A percentile compares a stretch with the other conserved stretches of the same genome.
Conservation (phyloP, 2,797 vertebrate genomes). For the Dipus sagitta region DNA sequence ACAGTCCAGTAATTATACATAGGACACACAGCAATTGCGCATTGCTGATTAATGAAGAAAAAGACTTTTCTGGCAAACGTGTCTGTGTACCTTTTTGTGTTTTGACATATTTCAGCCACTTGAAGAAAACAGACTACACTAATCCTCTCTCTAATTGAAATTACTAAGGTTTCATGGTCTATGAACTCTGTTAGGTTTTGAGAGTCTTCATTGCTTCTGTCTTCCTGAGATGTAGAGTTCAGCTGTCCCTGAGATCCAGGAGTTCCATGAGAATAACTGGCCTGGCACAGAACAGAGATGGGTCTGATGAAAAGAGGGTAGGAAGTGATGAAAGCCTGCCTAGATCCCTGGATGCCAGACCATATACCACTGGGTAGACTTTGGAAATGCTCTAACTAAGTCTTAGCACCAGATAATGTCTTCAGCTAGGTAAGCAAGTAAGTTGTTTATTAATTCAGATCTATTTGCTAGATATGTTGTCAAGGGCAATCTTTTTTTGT, state of each 20-base stretch:
- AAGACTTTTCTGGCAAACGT: not conserved
- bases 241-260: not conserved
- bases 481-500: not conserved
- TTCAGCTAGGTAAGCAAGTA: not conserved
- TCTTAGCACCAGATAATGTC: not conserved
- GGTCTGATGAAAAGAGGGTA: not conserved
- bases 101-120: not conserved
- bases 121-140: not conserved
- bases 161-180: not conserved
- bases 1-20: not conserved
- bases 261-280: not conserved
- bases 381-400: not conserved
- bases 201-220: not conserved
- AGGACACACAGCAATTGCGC: not conserved
- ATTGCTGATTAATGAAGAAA: not conserved
- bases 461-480: not conserved
- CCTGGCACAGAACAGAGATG: not conserved
- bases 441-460: slow-evolving; percentile 25
- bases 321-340: no score
- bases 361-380: accelerated
- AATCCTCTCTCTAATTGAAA: not conserved
- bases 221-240: no score
- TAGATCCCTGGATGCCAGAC: not conserved
- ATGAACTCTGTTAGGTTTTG: not conserved
- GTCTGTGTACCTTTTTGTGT: not conserved